Base-by-base conservation (phyloP, 2,888 invertebrate species). In the Lepidocyrtinus sp. region DNA sequence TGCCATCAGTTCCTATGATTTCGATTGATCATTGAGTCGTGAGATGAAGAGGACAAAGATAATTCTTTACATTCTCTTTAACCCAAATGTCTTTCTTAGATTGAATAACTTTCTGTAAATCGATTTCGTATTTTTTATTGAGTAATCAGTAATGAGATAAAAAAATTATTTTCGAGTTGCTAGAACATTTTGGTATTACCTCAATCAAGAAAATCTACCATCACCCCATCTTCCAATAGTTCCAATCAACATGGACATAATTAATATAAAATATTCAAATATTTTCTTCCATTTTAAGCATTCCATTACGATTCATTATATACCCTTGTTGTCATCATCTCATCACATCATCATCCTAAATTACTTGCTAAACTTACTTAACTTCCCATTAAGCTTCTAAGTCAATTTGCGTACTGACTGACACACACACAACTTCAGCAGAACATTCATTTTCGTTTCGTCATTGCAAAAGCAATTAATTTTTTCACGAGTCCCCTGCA, bases 261-360 rank as follows among this genome's bases (percentile, higher is more conserved):
- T n/a, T 12, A 55, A 55, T 36, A n/a, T 55, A 15, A n/a, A 7
- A n/a, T 55, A 12, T 55, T 2, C 55, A 55, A 55, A 55, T 7
- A 36, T 36, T n/a, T n/a, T n/a, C n/a, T n/a, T n/a, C n/a, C n/a
- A n/a, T n/a, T n/a, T n/a, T n/a, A n/a, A n/a, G n/a, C n/a, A 36
- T 36, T 55, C n/a, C 55, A 55, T 55, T 55, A 55, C n/a, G 55
- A 55, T 7, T 55, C n/a, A 55, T 55, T 55, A 55, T n/a, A n/a
- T 9, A 2, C 17, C 55, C 3, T 55, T 55, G 55, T 55, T 17
- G 17, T 55, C 55, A 5, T 12, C 36, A 36, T 12, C 5, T 36
- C 12, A 7, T 7, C 36, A 7, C 36, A 36, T 36, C 36, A 36
- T 12, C 12, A 36, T 55, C 17, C 5, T 55, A 5, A 55, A 12